Evolutionary conservation across 2,113 vertebrate species (phyloP).

Genomic region (Malurus alboscapulatus): DNA sequence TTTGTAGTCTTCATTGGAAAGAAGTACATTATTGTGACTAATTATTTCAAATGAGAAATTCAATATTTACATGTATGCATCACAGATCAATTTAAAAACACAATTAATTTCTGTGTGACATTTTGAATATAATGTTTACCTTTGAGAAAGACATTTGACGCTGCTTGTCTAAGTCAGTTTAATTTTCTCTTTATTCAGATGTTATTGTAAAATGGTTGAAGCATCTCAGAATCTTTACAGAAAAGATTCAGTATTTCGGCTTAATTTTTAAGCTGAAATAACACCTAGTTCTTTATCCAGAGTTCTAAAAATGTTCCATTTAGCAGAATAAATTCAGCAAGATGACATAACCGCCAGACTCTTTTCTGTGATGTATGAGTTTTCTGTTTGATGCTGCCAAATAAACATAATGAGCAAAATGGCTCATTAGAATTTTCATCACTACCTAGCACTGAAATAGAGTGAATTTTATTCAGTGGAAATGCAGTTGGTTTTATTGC

Average conservation of each 20-base stretch:
- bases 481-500: background rate
- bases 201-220: background rate
- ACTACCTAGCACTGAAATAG: background rate
- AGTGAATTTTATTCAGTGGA: background rate
- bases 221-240: background rate
- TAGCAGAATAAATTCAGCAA: background rate
- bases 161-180: background rate
- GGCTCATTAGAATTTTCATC: conserved; percentile 17
- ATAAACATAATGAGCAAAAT: background rate
- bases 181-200: background rate
- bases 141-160: background rate
- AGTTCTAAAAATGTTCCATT: background rate
- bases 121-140: background rate
- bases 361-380: background rate
- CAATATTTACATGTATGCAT: background rate
- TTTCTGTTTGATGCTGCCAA: conserved; percentile 11
- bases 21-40: background rate
- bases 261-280: background rate
- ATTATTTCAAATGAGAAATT: background rate
- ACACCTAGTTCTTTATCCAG: background rate
- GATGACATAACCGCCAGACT: background rate
- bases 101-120: background rate
- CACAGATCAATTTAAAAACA: background rate
- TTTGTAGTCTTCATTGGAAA: background rate
- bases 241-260: background rate